A percentile compares a stretch with the other conserved stretches of the same genome.
phyloP scores from a whole-genome alignment of 2,113 vertebrate species.

The Neotoma lepida region DNA sequence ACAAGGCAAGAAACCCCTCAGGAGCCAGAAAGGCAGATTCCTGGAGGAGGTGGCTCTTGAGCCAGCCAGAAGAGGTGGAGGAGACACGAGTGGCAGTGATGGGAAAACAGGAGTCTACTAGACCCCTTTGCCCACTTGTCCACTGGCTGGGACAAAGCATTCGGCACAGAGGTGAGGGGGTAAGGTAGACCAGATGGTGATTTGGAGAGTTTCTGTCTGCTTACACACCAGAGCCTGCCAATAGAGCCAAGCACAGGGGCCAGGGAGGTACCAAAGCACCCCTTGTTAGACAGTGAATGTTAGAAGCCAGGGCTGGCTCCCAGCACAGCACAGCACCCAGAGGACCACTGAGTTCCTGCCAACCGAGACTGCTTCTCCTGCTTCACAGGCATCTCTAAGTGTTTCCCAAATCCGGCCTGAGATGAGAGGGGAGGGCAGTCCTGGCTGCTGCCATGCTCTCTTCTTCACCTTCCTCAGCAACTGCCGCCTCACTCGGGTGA shows the following conservation, averaged over 20 bases:
- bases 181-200: not conserved
- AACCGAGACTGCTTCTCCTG: not conserved
- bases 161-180: not conserved
- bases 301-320: not conserved
- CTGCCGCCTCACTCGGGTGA: not conserved
- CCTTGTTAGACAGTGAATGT: not conserved
- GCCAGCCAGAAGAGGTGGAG: not conserved
- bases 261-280: not conserved
- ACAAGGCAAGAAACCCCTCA: not conserved
- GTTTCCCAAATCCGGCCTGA: not conserved
- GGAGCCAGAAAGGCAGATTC: not conserved
- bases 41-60: not conserved
- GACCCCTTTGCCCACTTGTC: not conserved
- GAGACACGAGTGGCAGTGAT: not conserved
- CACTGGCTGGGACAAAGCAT: rapidly evolving
- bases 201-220: not conserved
- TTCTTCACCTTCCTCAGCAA: not conserved
- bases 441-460: not conserved
- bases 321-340: not conserved
- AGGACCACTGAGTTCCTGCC: not conserved
- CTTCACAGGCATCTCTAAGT: not conserved
- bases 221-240: not conserved
- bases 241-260: not conserved
- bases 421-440: not conserved
- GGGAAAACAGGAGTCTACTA: not conserved